Percentiles rank a stretch among this genome's conserved stretches.
Evolutionary conservation across 2,797 vertebrate species (phyloP).

Genomic region (Aulostomus chinensis): DNA sequence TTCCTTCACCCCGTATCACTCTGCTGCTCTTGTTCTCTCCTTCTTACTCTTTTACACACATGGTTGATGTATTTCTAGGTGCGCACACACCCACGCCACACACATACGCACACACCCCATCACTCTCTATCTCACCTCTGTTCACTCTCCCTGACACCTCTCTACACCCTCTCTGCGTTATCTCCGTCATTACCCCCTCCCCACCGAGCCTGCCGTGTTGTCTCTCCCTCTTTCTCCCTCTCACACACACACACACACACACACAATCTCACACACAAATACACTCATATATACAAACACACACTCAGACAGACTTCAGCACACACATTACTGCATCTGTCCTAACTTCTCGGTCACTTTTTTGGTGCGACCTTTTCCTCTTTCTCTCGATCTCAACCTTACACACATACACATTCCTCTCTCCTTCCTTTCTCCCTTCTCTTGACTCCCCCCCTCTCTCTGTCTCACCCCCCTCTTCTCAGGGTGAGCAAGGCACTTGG

Average conservation of each 20-base stretch:
- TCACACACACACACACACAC: neutral
- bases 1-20: conserved; percentile 38
- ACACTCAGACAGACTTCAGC: neutral
- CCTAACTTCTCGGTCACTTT: too few relatives aligned
- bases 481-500: conserved; percentile 58
- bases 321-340: too few relatives aligned
- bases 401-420: conserved; percentile 2
- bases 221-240: neutral
- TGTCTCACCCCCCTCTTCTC: too few relatives aligned
- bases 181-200: conserved; percentile 42
- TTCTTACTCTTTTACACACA: conserved; percentile 24
- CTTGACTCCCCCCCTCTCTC: too few relatives aligned
- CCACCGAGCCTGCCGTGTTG: too few relatives aligned
- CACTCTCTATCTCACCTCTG: conserved; percentile 53
- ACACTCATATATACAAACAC: neutral
- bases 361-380: too few relatives aligned
- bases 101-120: conserved; percentile 13
- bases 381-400: neutral
- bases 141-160: conserved; percentile 66
- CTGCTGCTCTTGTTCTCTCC: conserved; percentile 12
- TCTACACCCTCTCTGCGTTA: conserved; percentile 58
- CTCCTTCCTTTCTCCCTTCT: too few relatives aligned
- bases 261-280: conserved; percentile 1
- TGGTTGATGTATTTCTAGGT: conserved; percentile 16
- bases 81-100: conserved; percentile 8